A percentile compares a stretch with the other conserved stretches of the same genome.
phyloP scores from a whole-genome alignment of 1,140 invertebrate genomes.

The Ladona fulva region DNA sequence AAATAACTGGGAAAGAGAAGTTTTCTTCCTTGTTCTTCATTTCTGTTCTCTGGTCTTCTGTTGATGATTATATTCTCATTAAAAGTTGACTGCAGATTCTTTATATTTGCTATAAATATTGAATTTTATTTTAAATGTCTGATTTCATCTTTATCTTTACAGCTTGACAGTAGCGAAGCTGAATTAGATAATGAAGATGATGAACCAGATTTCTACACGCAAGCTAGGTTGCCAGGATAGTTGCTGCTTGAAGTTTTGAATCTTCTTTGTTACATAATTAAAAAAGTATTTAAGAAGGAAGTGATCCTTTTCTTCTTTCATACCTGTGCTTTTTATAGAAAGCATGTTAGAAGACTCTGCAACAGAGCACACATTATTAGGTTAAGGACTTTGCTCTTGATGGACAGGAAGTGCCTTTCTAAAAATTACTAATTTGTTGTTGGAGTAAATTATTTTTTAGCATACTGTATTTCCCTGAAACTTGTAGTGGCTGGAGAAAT shows the following conservation, averaged over 20 bases:
- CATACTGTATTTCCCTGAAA: neutral
- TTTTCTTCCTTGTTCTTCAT: too few relatives aligned
- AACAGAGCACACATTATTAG: too few relatives aligned
- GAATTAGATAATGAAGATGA: constrained; percentile 59
- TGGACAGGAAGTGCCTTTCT: neutral
- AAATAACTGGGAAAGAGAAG: too few relatives aligned
- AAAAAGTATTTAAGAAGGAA: neutral
- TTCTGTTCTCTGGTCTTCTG: too few relatives aligned
- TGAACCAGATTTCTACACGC: constrained; percentile 87
- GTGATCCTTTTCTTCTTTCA: neutral
- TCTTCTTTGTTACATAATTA: neutral
- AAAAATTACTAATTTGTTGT: neutral
- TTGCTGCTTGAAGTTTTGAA: neutral
- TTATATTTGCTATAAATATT: neutral
- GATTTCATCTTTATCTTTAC: constrained; percentile 31
- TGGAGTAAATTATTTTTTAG: neutral
- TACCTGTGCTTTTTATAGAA: too few relatives aligned
- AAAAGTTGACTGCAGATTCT: too few relatives aligned
- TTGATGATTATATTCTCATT: too few relatives aligned
- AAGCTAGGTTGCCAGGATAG: constrained; percentile 69
- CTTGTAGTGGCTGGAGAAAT: neutral
- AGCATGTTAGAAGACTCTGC: too few relatives aligned
- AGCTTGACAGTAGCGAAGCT: constrained; percentile 74
- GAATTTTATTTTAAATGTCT: constrained; percentile 11
- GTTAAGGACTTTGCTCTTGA: too few relatives aligned